Percentiles rank a stretch among this genome's conserved stretches.
These are phyloP conservation scores for Acropora yongei DNA, from an alignment of 64 coral and sea anemone species.

Conservation along the genomic window DNA sequence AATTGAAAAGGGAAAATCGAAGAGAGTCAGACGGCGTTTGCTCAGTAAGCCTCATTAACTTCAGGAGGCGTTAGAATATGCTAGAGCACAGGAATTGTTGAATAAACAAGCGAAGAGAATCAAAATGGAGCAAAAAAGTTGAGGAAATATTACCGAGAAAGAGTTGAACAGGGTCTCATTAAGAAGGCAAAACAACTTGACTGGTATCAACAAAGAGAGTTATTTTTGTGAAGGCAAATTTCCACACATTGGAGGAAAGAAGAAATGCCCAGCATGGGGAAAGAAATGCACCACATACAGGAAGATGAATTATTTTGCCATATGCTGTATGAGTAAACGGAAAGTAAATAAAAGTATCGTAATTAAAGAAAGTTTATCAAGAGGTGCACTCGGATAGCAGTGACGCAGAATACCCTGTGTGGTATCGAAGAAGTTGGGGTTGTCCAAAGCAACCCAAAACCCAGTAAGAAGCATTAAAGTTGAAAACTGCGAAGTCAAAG, in stretches of 20 bases:
- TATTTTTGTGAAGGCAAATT: constrained; percentile 30
- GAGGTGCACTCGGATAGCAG: constrained; percentile 21
- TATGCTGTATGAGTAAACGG: background rate
- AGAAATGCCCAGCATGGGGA: constrained; percentile 3
- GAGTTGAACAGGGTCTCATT: background rate
- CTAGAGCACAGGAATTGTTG: constrained; percentile 37
- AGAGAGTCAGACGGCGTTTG: background rate
- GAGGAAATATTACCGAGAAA: background rate
- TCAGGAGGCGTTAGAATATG: constrained; percentile 2
- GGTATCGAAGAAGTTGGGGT: background rate
- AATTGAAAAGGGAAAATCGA: constrained; percentile 40
- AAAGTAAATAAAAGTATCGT: background rate
- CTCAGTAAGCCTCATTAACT: constrained; percentile 8
- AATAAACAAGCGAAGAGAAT: constrained; percentile 25
- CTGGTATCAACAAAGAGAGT: constrained; percentile 7
- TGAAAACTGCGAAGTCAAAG: background rate
- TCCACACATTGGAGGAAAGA: constrained; percentile 11
- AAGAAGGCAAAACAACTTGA: background rate
- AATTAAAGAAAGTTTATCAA: background rate
- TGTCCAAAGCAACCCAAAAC: background rate
- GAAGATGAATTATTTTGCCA: constrained; percentile 29
- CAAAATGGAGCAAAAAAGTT: constrained; percentile 12
- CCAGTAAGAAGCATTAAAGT: constrained; percentile 16
- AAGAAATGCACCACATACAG: constrained; percentile 28
- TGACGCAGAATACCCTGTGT: background rate